These are phyloP conservation scores for Ormyrus labotus DNA, from an alignment of 2,888 invertebrate genomes.

Conservation along the genomic window DNA sequence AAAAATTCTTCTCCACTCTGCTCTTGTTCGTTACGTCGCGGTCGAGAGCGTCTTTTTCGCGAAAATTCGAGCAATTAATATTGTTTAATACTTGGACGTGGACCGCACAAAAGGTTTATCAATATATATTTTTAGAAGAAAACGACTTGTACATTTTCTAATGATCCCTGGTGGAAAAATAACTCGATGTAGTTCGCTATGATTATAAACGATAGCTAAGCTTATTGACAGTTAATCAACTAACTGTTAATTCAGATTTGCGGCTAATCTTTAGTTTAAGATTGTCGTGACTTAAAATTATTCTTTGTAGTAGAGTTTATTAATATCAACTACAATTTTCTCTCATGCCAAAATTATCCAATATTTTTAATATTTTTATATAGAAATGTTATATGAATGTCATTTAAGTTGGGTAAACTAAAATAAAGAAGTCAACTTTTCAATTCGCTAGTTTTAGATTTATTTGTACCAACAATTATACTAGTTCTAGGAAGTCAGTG, in stretches of 20 bases:
- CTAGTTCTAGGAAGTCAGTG: neutral
- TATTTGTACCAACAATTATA: neutral
- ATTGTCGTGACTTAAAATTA: too few species aligned
- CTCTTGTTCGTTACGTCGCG: conserved; percentile 32
- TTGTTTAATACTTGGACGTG: conserved; percentile 6
- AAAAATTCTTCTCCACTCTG: conserved; percentile 57
- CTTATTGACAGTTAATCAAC: too few species aligned
- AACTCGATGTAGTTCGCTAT: too few species aligned
- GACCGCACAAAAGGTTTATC: too few species aligned
- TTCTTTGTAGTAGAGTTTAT: too few species aligned
- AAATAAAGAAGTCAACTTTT: neutral
- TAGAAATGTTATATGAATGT: neutral
- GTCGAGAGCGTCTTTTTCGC: neutral
- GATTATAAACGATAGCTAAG: too few species aligned
- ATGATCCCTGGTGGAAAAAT: too few species aligned
- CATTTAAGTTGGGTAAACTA: neutral
- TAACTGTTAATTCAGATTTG: too few species aligned
- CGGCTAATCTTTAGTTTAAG: too few species aligned
- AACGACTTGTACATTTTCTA: too few species aligned
- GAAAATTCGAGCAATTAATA: conserved; percentile 24
- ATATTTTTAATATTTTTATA: conserved; percentile 48
- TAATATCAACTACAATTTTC: too few species aligned
- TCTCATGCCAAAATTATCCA: conserved; percentile 35
- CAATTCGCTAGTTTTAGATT: neutral
- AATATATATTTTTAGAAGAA: too few species aligned